Evolutionary conservation across 2,888 invertebrate genomes (phyloP).

Genomic region (Caenorhabditis sp.): DNA sequence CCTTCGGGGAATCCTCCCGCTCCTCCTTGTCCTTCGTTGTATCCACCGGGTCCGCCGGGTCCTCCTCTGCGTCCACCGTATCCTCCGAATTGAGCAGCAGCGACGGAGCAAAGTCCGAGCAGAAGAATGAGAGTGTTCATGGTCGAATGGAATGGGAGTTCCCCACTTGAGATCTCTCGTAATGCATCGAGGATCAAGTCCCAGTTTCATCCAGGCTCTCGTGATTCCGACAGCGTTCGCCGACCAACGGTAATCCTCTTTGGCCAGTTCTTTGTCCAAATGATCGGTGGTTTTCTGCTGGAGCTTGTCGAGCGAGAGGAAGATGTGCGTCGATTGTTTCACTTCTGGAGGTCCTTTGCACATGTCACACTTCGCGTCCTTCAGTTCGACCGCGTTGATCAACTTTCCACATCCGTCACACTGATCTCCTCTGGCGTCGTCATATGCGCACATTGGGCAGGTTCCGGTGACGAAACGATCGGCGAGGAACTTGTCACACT

Average conservation of each 20-base stretch:
- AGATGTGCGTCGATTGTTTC: constrained; percentile 88
- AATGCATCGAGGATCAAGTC: constrained; percentile 94
- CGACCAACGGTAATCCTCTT: constrained; percentile 85
- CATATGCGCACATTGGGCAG: constrained; percentile 92
- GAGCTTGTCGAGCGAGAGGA: constrained; percentile 92
- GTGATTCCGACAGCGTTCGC: constrained; percentile 90
- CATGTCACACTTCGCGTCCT: constrained; percentile 71
- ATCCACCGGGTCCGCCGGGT: too few species aligned
- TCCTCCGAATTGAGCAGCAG: too few species aligned
- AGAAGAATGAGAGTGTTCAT: too few species aligned
- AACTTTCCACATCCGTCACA: constrained; percentile 97
- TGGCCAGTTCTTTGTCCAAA: constrained; percentile 83
- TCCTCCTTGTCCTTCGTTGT: too few species aligned
- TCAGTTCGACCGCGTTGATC: constrained; percentile 85
- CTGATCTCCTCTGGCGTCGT: constrained; percentile 96
- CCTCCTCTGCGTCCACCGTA: too few species aligned
- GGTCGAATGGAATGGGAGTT: constrained; percentile 91
- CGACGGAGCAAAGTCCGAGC: too few species aligned
- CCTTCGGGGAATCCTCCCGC: too few species aligned
- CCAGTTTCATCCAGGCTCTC: constrained; percentile 89
- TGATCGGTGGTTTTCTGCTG: constrained; percentile 82
- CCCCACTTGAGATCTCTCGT: constrained; percentile 99
- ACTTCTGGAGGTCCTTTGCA: constrained; percentile 81
- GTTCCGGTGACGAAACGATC: constrained; percentile 94
- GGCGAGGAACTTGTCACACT: constrained; percentile 86